Base-by-base conservation (phyloP, 2,888 invertebrate genomes). In the Megamerina dolium region DNA sequence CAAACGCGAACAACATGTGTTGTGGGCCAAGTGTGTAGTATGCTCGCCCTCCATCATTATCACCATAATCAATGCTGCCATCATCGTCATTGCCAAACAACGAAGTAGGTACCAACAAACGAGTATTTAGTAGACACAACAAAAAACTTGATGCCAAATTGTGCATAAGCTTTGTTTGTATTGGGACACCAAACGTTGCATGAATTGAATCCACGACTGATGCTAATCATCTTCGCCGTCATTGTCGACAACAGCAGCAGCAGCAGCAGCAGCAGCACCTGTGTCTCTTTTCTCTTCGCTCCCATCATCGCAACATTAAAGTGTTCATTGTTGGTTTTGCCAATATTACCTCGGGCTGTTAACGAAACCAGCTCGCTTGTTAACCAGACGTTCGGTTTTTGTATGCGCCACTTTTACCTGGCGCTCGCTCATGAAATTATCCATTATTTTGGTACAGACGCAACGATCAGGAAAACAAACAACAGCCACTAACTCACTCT, bases 391-490 rank as follows among this genome's bases (percentile, higher is more conserved):
- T 26, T 2, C 26, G 26, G 26, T 12, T 12, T 26, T 9, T 26
- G 27, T 30, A 29, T 41, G 27, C 41, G 10, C 36, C 37, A 21
- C 5, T 12, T 37, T 18, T 13, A 14, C 40, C 26, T 34, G 41
- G 40, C 39, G 42, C 39, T 39, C 46, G 23, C 16, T 39, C 37
- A 41, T 38, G 41, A 47, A 48, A 48, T 48, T 44, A 48, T 48
- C 44, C 44, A 48, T 48, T 48, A 44, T 44, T 44, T 41, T 34
- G 26, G 32, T 21, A 44, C 41, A 44, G 41, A 34, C 38, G 14
- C 40, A 33, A 41, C 41, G 41, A 48, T 46, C 46, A 46, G 42
- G 46, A 42, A 46, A 46, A 46, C 46, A 40, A 48, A 40, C 41
- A 43, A 38, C 40, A 38, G 48, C n/a, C 38, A 26, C 13, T 19